Evolutionary conservation across 2,888 invertebrate species (phyloP).

Genomic region (Pammene aurita): DNA sequence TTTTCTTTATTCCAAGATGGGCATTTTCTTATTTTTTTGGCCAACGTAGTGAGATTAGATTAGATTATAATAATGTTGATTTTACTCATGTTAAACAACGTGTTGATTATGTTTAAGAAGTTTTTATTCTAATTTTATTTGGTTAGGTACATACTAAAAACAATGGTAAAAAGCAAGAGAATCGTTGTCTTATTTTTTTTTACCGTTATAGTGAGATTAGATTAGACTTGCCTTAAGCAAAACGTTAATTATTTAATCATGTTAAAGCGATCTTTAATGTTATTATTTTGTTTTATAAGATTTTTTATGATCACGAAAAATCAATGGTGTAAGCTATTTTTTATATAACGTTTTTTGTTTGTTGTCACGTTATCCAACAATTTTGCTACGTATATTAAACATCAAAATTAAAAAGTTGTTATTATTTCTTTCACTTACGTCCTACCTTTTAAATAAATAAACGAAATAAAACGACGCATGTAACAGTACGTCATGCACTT

Average conservation of each 20-base stretch:
- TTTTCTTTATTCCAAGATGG: background rate
- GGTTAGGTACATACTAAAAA: too few species aligned
- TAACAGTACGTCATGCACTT: background rate
- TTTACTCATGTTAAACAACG: background rate
- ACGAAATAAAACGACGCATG: conserved; percentile 2
- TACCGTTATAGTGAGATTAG: background rate
- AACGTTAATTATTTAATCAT: background rate
- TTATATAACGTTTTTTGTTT: too few species aligned
- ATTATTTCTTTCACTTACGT: background rate
- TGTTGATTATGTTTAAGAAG: background rate
- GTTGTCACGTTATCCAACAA: too few species aligned
- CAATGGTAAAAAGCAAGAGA: too few species aligned
- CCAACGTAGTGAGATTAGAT: conserved; percentile 2
- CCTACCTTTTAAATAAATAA: background rate
- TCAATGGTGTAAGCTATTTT: background rate
- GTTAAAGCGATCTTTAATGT: background rate
- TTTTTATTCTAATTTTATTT: background rate
- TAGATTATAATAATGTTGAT: background rate
- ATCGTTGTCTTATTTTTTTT: too few species aligned
- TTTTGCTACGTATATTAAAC: too few species aligned
- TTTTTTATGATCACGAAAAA: background rate
- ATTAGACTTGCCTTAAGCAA: background rate
- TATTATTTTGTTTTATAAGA: background rate
- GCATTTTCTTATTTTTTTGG: background rate
- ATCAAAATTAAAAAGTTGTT: background rate